phyloP scores from a whole-genome alignment of 92 coral and sea anemone genomes.

The Zoanthus solanderi region DNA sequence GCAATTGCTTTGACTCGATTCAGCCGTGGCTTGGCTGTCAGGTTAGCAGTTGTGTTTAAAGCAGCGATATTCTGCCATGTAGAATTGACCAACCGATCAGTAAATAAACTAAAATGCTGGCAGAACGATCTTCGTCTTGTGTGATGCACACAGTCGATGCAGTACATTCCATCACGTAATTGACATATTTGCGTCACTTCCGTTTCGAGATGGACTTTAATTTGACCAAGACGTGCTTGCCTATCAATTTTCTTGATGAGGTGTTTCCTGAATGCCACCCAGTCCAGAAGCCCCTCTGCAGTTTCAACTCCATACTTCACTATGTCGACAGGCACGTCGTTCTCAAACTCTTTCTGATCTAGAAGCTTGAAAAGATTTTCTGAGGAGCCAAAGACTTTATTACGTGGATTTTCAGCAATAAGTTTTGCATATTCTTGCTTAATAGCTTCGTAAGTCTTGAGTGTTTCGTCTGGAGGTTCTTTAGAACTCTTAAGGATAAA shows the following conservation, averaged over 20 bases:
- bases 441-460: slow-evolving; percentile 62
- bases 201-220: slow-evolving; percentile 36
- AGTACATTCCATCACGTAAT: slow-evolving; percentile 16
- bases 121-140: not conserved
- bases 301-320: slow-evolving; percentile 56
- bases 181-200: slow-evolving; percentile 48
- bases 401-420: slow-evolving; percentile 58
- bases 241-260: slow-evolving; percentile 37
- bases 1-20: too few species aligned
- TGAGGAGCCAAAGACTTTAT: slow-evolving; percentile 71
- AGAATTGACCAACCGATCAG: slow-evolving; percentile 60
- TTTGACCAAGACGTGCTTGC: not conserved
- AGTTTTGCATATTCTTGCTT: slow-evolving; percentile 71
- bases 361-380: slow-evolving; percentile 67
- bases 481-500: slow-evolving; percentile 66
- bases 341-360: slow-evolving; percentile 54
- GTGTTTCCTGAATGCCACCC: slow-evolving; percentile 59
- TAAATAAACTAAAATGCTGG: not conserved
- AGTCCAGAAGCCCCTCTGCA: slow-evolving; percentile 64
- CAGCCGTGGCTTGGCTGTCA: slow-evolving; percentile 30
- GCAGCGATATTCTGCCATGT: slow-evolving; percentile 75
- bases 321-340: slow-evolving; percentile 50
- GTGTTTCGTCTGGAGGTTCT: slow-evolving; percentile 45
- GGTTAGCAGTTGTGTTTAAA: slow-evolving; percentile 56
- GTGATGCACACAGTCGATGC: slow-evolving; percentile 13